A percentile compares a stretch with the other conserved stretches of the same genome.
These are phyloP conservation scores for Linyphia triangularis DNA, from an alignment of 2,888 invertebrate genomes.

Conservation along the genomic window DNA sequence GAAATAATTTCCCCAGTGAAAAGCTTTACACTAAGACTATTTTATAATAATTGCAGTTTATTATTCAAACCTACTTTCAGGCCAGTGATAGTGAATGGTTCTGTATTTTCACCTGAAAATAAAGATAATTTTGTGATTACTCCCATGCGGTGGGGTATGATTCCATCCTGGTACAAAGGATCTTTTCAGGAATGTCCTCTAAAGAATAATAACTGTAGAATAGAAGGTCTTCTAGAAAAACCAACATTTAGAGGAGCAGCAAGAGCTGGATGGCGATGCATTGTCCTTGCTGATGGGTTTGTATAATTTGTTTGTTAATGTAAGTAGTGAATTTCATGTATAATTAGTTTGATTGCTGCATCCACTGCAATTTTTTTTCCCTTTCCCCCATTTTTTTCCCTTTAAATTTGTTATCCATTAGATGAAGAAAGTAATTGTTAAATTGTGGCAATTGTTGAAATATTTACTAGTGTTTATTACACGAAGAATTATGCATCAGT, in stretches of 20 bases:
- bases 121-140: constrained; percentile 74
- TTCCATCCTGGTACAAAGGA: constrained; percentile 90
- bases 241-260: constrained; percentile 86
- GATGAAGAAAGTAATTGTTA: not conserved
- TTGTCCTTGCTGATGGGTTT: constrained; percentile 89
- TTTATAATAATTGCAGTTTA: too few species aligned
- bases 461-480: too few species aligned
- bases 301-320: not conserved
- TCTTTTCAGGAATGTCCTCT: constrained; percentile 82
- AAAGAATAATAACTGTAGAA: constrained; percentile 88
- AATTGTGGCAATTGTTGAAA: not conserved
- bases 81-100: constrained; percentile 57
- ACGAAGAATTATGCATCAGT: too few species aligned
- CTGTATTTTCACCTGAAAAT: not conserved
- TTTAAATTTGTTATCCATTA: not conserved
- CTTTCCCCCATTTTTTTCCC: too few species aligned
- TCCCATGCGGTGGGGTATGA: constrained; percentile 92
- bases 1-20: too few species aligned
- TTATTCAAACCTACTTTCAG: constrained; percentile 18
- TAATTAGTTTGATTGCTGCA: not conserved
- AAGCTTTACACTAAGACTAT: too few species aligned
- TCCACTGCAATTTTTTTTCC: too few species aligned
- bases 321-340: too few species aligned
- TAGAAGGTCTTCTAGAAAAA: constrained; percentile 86
- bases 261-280: constrained; percentile 86